phyloP scores from a whole-genome alignment of 2,113 vertebrate species.

The Corythornis madagascariensis region DNA sequence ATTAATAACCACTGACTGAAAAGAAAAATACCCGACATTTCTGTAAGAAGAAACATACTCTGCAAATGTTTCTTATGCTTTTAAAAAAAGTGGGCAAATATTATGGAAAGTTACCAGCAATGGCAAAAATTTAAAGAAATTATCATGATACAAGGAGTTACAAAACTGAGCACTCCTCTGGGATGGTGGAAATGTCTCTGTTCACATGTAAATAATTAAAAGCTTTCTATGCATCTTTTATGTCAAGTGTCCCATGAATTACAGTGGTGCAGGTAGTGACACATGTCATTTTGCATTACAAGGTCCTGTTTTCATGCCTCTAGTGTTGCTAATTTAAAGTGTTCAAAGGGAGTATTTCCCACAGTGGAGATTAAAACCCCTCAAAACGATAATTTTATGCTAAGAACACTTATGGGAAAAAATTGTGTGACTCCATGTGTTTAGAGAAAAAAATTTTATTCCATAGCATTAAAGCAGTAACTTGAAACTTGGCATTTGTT shows the following conservation, averaged over 20 bases:
- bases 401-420: background rate
- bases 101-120: background rate
- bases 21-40: background rate
- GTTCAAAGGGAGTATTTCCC: background rate
- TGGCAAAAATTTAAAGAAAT: background rate
- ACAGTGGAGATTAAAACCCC: background rate
- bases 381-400: background rate
- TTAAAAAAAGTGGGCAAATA: background rate
- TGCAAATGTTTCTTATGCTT: background rate
- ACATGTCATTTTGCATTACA: background rate
- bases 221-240: background rate
- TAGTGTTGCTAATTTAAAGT: background rate
- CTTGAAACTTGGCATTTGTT: constrained; percentile 28
- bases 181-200: background rate
- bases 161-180: background rate
- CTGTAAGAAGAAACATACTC: background rate
- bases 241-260: background rate
- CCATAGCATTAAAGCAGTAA: background rate
- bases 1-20: background rate
- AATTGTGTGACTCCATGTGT: rapidly evolving
- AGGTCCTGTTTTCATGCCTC: background rate
- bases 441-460: background rate
- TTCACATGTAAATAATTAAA: constrained; percentile 5
- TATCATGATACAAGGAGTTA: background rate
- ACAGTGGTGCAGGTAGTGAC: background rate